These are phyloP conservation scores for Chalcis sispes DNA, from an alignment of 2,888 invertebrate genomes.

Conservation along the genomic window DNA sequence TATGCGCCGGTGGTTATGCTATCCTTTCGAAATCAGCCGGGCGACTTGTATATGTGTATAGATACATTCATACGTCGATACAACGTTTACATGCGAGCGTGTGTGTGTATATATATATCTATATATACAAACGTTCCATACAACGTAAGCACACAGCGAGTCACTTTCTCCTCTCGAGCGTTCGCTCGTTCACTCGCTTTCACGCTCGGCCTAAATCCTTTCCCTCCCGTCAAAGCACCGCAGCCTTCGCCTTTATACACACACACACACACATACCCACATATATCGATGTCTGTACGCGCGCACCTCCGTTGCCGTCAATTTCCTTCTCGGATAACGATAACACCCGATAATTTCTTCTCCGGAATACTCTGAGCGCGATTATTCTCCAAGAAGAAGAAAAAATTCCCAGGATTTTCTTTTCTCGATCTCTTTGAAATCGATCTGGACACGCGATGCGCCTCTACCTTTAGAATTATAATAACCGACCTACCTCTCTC, in stretches of 20 bases:
- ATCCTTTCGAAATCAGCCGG: conserved; percentile 52
- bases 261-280: too few relatives aligned
- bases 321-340: too few relatives aligned
- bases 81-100: not conserved
- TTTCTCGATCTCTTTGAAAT: conserved; percentile 3
- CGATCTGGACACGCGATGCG: conserved; percentile 12
- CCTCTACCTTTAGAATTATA: too few relatives aligned
- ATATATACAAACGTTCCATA: too few relatives aligned
- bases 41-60: not conserved
- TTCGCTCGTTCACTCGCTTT: too few relatives aligned
- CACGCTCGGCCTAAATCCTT: conserved; percentile 64
- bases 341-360: too few relatives aligned
- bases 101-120: not conserved
- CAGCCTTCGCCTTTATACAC: not conserved
- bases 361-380: too few relatives aligned
- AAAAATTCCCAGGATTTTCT: not conserved
- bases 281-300: too few relatives aligned
- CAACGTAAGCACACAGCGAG: not conserved
- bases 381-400: too few relatives aligned
- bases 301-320: too few relatives aligned
- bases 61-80: not conserved
- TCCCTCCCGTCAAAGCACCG: not conserved
- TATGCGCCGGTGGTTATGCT: not conserved
- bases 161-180: conserved; percentile 50
- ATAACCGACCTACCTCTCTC: too few relatives aligned